Conservation (phyloP, 2,797 vertebrate genomes). For the Urophycis tenuis region DNA sequence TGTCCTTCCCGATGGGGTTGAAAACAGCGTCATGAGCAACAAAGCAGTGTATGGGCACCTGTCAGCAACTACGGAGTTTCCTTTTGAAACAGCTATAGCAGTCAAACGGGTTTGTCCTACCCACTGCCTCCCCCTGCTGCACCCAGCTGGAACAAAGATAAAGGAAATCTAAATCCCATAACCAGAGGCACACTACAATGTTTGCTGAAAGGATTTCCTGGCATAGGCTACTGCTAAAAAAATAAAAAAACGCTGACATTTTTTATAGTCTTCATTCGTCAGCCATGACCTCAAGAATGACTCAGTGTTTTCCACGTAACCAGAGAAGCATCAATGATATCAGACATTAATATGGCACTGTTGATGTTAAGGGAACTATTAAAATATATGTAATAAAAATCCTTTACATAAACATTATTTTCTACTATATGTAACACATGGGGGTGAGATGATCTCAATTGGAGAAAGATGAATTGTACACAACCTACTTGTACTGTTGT, state of each 20-base stretch:
- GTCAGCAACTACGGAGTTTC: background rate
- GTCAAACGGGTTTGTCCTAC: background rate
- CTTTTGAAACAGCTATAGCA: background rate
- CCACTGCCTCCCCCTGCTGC: slow-evolving; percentile 1
- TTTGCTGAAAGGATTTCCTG: background rate
- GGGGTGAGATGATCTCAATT: too few relatives aligned
- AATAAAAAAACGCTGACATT: too few relatives aligned
- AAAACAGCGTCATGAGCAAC: background rate
- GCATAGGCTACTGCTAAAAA: background rate
- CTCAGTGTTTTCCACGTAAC: background rate
- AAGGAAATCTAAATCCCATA: background rate
- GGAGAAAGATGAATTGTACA: background rate
- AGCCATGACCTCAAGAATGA: background rate
- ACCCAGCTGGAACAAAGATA: background rate
- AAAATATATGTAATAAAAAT: too few relatives aligned
- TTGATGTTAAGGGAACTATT: too few relatives aligned
- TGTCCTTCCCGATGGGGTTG: background rate
- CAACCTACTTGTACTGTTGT: background rate
- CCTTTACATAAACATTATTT: too few relatives aligned
- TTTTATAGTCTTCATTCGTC: too few relatives aligned
- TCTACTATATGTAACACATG: too few relatives aligned
- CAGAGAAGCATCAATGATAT: background rate
- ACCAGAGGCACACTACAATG: background rate
- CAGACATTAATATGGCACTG: too few relatives aligned
- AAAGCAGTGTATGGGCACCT: background rate